These are phyloP conservation scores for Lithophane semibrunnea DNA, from an alignment of 2,888 invertebrate genomes.

Conservation along the genomic window DNA sequence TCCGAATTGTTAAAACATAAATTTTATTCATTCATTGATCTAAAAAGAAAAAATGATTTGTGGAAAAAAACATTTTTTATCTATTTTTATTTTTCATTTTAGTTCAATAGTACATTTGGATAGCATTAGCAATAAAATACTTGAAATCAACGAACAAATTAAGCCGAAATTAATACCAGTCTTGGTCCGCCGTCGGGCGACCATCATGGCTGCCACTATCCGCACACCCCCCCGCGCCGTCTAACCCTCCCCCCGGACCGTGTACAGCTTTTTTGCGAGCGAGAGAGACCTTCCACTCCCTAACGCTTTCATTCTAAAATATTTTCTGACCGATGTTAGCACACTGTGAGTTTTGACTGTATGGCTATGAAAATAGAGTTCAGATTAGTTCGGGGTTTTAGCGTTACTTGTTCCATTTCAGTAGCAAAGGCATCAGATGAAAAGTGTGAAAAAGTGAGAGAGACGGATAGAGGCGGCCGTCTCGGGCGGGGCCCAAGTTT, in stretches of 20 bases:
- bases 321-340: slow-evolving; percentile 80
- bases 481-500: slow-evolving; percentile 90
- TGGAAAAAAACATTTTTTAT: background rate
- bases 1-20: background rate
- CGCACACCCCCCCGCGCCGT: slow-evolving; percentile 72
- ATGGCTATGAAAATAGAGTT: background rate
- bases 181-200: slow-evolving; percentile 85
- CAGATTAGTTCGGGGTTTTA: slow-evolving; percentile 48
- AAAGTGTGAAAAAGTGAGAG: slow-evolving; percentile 91
- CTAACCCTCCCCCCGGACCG: slow-evolving; percentile 78
- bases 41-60: background rate
- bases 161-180: slow-evolving; percentile 89
- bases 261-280: slow-evolving; percentile 89
- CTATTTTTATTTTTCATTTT: slow-evolving; percentile 12
- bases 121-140: slow-evolving; percentile 77
- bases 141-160: slow-evolving; percentile 86
- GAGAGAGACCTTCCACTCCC: slow-evolving; percentile 88
- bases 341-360: slow-evolving; percentile 63
- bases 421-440: slow-evolving; percentile 75
- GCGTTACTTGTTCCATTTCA: slow-evolving; percentile 65
- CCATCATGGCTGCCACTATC: slow-evolving; percentile 87
- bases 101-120: slow-evolving; percentile 53
- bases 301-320: slow-evolving; percentile 89
- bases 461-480: slow-evolving; percentile 89
- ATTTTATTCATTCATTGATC: background rate